A percentile compares a stretch with the other conserved stretches of the same genome.
Evolutionary conservation across 2,113 vertebrate species (phyloP).

Genomic region (Labrus mixtus): DNA sequence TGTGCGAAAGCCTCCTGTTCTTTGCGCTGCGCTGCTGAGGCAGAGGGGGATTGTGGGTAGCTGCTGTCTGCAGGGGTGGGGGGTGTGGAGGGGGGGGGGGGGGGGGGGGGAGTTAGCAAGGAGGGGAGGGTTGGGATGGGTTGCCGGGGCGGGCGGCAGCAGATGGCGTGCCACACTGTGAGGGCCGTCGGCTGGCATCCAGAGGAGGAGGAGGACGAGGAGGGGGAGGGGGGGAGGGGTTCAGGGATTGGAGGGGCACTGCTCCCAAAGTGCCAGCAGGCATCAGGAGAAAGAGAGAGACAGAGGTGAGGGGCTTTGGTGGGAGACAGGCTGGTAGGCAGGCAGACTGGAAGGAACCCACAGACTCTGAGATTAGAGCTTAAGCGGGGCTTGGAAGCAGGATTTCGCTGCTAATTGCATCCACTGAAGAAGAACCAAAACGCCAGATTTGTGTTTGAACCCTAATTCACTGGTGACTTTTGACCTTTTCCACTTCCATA

Average conservation of each 20-base stretch:
- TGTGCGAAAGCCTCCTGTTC: slow-evolving; percentile 84
- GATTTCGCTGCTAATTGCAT: slow-evolving; percentile 77
- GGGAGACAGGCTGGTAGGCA: slow-evolving; percentile 63
- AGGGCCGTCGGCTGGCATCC: slow-evolving; percentile 87
- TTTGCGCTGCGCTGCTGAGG: slow-evolving; percentile 74
- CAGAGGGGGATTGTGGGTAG: slow-evolving; percentile 83
- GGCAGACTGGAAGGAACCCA: slow-evolving; percentile 65
- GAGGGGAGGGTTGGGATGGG: slow-evolving; percentile 65
- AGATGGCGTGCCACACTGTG: slow-evolving; percentile 85
- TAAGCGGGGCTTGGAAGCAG: slow-evolving; percentile 59
- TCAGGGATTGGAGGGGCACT: slow-evolving; percentile 74
- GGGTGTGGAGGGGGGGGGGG: slow-evolving; percentile 40
- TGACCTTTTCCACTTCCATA: slow-evolving; percentile 69
- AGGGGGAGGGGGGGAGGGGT: slow-evolving; percentile 11
- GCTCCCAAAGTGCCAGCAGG: slow-evolving; percentile 85
- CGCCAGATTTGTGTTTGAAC: slow-evolving; percentile 66
- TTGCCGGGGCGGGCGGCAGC: slow-evolving; percentile 77
- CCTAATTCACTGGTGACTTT: slow-evolving; percentile 60
- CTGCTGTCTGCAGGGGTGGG: slow-evolving; percentile 78
- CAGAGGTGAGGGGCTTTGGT: slow-evolving; percentile 76
- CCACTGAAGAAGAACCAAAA: slow-evolving; percentile 73
- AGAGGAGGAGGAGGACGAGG: slow-evolving; percentile 76
- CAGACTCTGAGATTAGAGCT: slow-evolving; percentile 73
- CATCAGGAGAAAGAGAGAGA: slow-evolving; percentile 81
- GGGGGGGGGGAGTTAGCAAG: slow-evolving; percentile 48